A percentile compares a stretch with the other conserved stretches of the same genome.
These are phyloP conservation scores for Pemphigus obesinymphae DNA, from an alignment of 1,140 invertebrate species.

Conservation along the genomic window DNA sequence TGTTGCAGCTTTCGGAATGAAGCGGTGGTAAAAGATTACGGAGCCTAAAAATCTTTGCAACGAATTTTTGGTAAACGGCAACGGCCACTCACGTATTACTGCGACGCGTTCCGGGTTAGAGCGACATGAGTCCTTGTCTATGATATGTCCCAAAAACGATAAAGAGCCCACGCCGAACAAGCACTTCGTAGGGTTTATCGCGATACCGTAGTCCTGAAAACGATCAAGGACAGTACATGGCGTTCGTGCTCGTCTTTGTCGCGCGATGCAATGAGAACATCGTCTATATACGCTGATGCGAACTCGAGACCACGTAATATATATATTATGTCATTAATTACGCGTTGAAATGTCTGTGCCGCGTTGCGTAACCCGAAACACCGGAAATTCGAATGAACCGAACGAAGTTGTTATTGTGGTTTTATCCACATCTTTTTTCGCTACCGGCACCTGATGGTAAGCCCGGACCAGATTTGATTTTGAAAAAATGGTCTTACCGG, in stretches of 20 bases:
- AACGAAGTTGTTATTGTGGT: slow-evolving; percentile 50
- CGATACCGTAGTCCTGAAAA: no score
- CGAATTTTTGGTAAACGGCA: slow-evolving; percentile 43
- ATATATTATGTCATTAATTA: slow-evolving; percentile 53
- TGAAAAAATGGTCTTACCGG: no score
- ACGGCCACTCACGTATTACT: slow-evolving; percentile 43
- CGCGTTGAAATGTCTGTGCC: slow-evolving; percentile 53
- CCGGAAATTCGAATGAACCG: slow-evolving; percentile 49
- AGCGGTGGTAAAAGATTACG: slow-evolving; percentile 43
- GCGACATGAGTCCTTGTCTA: no score
- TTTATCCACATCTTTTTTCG: slow-evolving; percentile 48
- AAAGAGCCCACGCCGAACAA: no score
- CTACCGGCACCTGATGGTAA: no score
- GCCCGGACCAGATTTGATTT: no score
- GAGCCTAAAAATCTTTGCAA: slow-evolving; percentile 43
- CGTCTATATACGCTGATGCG: no score
- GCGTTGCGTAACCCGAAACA: slow-evolving; percentile 52
- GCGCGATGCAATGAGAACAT: no score
- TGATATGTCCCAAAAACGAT: no score
- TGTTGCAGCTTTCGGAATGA: slow-evolving; percentile 20
- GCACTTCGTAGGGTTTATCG: no score
- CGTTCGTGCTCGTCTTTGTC: not conserved
- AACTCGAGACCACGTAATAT: slow-evolving; percentile 49
- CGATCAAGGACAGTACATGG: no score
- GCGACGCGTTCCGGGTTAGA: slow-evolving; percentile 46